Percentiles rank a stretch among this genome's conserved stretches.
phyloP scores from a whole-genome alignment of 1,140 invertebrate genomes.

The Harpegnathos saltator region DNA sequence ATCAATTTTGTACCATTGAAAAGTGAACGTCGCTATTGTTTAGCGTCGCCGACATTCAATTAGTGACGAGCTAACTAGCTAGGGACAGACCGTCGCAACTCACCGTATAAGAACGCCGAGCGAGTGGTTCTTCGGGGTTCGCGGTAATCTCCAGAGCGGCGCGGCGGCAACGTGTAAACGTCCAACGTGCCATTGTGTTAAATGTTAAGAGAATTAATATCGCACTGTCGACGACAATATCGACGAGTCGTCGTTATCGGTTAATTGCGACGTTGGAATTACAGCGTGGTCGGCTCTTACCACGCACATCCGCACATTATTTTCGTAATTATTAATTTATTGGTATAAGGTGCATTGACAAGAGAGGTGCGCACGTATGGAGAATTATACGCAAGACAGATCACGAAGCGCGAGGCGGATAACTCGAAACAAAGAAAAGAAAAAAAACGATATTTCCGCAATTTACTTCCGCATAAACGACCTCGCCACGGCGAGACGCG shows the following conservation, averaged over 20 bases:
- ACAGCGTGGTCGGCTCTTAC: too few species aligned
- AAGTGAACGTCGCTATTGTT: constrained; percentile 59
- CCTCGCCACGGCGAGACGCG: not conserved
- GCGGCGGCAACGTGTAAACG: constrained; percentile 25
- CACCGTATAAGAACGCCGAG: not conserved
- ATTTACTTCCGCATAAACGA: not conserved
- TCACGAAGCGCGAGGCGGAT: too few species aligned
- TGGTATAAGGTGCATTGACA: too few species aligned
- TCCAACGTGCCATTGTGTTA: too few species aligned
- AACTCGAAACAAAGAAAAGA: not conserved
- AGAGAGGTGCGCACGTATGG: too few species aligned
- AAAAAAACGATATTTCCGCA: not conserved
- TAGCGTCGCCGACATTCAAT: constrained; percentile 29
- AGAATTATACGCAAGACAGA: too few species aligned
- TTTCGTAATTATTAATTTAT: too few species aligned
- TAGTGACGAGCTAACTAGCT: constrained; percentile 16
- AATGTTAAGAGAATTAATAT: too few species aligned
- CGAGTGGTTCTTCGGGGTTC: not conserved
- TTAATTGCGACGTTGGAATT: too few species aligned
- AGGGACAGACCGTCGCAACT: not conserved
- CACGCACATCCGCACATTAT: too few species aligned
- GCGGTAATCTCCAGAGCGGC: not conserved
- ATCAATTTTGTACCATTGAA: constrained; percentile 59
- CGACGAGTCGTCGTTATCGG: too few species aligned
- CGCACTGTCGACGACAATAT: too few species aligned